phyloP scores from a whole-genome alignment of 2,113 vertebrate genomes.

The Toxostoma redivivum region DNA sequence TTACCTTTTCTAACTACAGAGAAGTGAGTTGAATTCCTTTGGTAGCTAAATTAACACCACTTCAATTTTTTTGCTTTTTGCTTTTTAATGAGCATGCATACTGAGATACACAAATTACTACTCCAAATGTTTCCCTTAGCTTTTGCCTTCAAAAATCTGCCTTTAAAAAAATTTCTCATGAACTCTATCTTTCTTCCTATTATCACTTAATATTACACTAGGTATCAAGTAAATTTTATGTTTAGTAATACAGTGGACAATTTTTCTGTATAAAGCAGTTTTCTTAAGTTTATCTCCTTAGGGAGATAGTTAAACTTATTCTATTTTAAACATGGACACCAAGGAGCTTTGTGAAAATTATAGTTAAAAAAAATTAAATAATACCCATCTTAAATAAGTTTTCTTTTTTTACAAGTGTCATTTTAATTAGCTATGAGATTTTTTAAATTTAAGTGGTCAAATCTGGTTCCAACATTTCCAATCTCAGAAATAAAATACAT shows the following conservation, averaged over 20 bases:
- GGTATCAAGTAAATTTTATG: neutral
- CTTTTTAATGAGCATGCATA: neutral
- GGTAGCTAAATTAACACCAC: neutral
- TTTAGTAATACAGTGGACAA: neutral
- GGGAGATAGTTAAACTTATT: neutral
- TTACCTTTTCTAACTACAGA: neutral
- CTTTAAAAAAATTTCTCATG: neutral
- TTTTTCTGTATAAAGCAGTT: neutral
- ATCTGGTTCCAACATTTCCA: neutral
- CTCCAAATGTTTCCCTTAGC: neutral
- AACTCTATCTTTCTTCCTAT: neutral
- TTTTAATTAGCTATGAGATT: neutral
- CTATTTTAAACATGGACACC: neutral
- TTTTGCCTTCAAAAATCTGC: neutral
- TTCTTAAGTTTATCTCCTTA: neutral
- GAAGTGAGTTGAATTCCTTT: neutral
- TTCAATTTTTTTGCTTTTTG: neutral
- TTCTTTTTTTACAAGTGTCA: neutral
- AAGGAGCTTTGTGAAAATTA: neutral
- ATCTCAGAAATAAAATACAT: neutral
- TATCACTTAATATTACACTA: neutral
- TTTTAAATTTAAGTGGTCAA: neutral
- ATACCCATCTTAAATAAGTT: too few species aligned
- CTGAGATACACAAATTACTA: neutral
- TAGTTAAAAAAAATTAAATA: neutral